Evolutionary conservation across 2,797 vertebrate genomes (phyloP), one percentile per base, ranked within the genome.

Genomic region (Merluccius polli): DNA sequence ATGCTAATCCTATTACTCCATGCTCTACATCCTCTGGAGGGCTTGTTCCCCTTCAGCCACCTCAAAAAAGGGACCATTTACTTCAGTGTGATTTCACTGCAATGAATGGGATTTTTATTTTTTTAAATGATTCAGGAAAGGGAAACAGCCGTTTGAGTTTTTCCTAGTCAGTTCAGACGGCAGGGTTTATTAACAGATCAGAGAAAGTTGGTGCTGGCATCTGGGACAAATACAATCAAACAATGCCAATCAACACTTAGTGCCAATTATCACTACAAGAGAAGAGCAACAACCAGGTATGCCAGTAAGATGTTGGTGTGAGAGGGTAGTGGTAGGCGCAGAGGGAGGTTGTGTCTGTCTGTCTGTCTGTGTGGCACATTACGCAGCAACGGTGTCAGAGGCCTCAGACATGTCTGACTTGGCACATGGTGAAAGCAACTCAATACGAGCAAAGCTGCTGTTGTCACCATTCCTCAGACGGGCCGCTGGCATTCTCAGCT

Each of bases 401-500:
- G 13, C 81, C 77, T 81, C 74, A 79, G 75, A 89, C 59, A 65
- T 77, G 82, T 88, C 89, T 91, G 86, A 84, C 82, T 89, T 78
- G 79, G 84, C 80, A 82, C 81, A 76, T 78, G 80, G 89, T 82
- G 89, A 91, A 71, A 83, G 90, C 84, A 89, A 91, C 90, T 92
- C 82, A 79, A 89, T 90, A 85, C 87, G 79, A 72, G 35, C 79
- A 80, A 70, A n/a, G n/a, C 84, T 83, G 89, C 87, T 89, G 91
- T 89, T 87, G 88, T 91, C 93, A 91, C 91, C 90, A 92, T 94
- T 92, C 90, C 87, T 86, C 81, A 89, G 90, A 87, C 44, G 77
- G 76, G 81, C 75, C 24, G 76, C 76, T 11, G 72, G 89, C 85
- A 82, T 84, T 76, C 90, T 92, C 92, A 93, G 91, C 89, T 89